Percentiles rank a stretch among this genome's conserved stretches.
Conservation (phyloP, 2,797 vertebrate species). For the Numenius phaeopus region DNA sequence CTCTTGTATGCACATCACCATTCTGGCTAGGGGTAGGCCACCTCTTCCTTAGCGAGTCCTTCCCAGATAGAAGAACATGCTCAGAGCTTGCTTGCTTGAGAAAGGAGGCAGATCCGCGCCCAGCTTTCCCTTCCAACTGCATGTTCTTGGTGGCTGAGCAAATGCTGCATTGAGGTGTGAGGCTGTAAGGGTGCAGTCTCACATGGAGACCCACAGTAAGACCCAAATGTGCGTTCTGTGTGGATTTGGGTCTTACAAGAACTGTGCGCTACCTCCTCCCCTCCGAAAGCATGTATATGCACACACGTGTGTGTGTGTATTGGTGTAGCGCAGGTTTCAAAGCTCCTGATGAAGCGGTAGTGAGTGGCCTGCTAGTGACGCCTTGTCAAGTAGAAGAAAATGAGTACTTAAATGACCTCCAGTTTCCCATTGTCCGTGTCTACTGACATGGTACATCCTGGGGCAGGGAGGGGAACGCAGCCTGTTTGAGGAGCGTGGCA, state of each 20-base stretch:
- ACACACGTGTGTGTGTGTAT: rapidly evolving
- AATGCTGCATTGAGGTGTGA: background rate
- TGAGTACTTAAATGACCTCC: slow-evolving; percentile 1
- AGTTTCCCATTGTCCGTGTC: slow-evolving; percentile 6
- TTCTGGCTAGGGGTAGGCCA: background rate
- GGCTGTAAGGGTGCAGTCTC: background rate
- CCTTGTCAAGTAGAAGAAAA: slow-evolving; percentile 4
- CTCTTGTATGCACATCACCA: background rate
- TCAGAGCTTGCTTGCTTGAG: background rate
- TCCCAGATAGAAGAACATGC: background rate
- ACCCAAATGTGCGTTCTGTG: background rate
- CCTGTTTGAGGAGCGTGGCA: background rate
- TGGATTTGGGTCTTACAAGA: background rate
- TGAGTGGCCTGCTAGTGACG: background rate
- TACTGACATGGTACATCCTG: slow-evolving; percentile 18
- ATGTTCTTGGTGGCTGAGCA: background rate
- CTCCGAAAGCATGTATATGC: background rate
- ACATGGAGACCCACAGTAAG: rapidly evolving
- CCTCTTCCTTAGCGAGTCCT: background rate
- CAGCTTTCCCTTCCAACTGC: background rate
- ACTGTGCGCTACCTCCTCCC: background rate
- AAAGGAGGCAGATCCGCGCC: background rate
- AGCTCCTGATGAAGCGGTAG: background rate
- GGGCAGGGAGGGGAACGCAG: background rate
- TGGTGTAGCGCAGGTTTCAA: background rate